Conservation (phyloP, 2,888 invertebrate genomes). For the Phoenoteleia sp. region DNA sequence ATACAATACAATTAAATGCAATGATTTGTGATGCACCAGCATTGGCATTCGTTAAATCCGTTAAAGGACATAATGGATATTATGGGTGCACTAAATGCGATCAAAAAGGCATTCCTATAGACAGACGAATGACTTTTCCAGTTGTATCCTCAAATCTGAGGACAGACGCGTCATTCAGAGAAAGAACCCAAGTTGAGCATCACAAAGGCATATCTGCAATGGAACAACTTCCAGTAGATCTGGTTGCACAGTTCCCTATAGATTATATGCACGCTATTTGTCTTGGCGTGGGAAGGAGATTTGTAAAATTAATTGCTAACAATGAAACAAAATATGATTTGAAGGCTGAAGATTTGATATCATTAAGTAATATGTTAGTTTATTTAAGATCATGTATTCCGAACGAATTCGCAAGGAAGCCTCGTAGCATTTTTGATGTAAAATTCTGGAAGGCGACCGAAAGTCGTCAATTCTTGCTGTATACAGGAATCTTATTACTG, state of each 20-base stretch:
- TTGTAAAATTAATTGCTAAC: neutral
- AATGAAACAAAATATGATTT: neutral
- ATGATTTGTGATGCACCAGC: neutral
- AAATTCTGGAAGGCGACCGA: neutral
- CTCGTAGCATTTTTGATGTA: neutral
- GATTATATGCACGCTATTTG: neutral
- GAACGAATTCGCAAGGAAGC: neutral
- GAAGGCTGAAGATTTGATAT: neutral
- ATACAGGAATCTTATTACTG: neutral
- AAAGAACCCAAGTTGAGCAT: neutral
- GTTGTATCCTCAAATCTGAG: neutral
- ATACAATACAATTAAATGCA: neutral
- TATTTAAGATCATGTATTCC: neutral
- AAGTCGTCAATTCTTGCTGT: neutral
- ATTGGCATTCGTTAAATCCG: neutral
- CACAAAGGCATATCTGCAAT: neutral
- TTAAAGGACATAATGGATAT: neutral
- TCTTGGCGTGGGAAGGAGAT: neutral
- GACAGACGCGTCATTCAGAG: neutral
- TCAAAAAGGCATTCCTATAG: neutral
- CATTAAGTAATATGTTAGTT: neutral
- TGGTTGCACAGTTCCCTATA: neutral
- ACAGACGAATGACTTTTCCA: neutral
- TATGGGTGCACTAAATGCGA: neutral
- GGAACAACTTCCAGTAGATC: neutral